These are phyloP conservation scores for Osmerus mordax DNA, from an alignment of 2,113 vertebrate genomes.

Conservation along the genomic window DNA sequence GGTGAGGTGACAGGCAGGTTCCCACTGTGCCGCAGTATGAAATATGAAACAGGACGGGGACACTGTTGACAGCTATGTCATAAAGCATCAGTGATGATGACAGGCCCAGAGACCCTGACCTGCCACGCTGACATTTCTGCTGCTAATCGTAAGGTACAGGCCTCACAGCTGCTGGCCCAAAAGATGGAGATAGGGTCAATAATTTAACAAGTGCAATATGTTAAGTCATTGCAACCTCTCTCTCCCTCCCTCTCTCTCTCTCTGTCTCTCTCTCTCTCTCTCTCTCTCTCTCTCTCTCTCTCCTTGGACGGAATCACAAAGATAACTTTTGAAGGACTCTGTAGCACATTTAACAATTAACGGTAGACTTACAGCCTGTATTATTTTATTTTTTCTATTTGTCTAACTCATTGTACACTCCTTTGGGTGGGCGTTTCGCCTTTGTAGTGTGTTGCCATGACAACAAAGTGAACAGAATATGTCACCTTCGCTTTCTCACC, in stretches of 20 bases:
- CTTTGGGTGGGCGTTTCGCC: slow-evolving; percentile 71
- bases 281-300: slow-evolving; percentile 5
- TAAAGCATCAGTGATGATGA: slow-evolving; percentile 73
- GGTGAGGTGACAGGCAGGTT: slow-evolving; percentile 62
- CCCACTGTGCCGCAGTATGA: slow-evolving; percentile 60
- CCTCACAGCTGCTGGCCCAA: slow-evolving; percentile 73
- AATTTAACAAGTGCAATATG: slow-evolving; percentile 80
- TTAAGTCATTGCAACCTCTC: slow-evolving; percentile 51
- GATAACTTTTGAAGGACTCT: neutral
- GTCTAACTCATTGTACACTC: slow-evolving; percentile 23
- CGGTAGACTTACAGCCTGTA: neutral
- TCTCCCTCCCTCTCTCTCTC: slow-evolving; percentile 40
- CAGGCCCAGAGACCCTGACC: slow-evolving; percentile 62
- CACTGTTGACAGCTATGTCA: slow-evolving; percentile 71
- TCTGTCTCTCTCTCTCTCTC: slow-evolving; percentile 35
- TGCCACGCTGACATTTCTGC: slow-evolving; percentile 66
- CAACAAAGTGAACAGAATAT: slow-evolving; percentile 75
- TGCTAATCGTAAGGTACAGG: slow-evolving; percentile 84
- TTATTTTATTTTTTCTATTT: slow-evolving; percentile 23
- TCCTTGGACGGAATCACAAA: neutral
- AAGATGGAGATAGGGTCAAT: slow-evolving; percentile 75
- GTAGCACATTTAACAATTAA: neutral
- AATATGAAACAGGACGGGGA: slow-evolving; percentile 70
- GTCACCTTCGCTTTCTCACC: slow-evolving; percentile 86
- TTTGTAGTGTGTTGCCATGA: slow-evolving; percentile 79